These are phyloP conservation scores for Chymomyza fuscimana DNA, from an alignment of 2,888 invertebrate genomes.

Conservation along the genomic window DNA sequence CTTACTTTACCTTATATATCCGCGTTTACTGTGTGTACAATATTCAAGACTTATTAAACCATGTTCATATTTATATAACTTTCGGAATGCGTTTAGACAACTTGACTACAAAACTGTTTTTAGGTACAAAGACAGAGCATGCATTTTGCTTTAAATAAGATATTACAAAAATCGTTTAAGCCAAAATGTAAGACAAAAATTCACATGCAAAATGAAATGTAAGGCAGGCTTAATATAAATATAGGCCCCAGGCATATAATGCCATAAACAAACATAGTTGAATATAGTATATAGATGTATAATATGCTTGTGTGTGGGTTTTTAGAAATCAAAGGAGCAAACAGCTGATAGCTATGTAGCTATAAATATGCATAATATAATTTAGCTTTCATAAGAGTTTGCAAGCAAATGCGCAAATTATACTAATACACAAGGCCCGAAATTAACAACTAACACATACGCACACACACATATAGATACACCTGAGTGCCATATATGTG, in stretches of 20 bases:
- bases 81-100: background rate
- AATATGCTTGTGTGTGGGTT: background rate
- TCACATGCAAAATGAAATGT: background rate
- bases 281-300: background rate
- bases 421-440: conserved; percentile 60
- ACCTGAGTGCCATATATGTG: conserved; percentile 12
- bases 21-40: background rate
- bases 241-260: background rate
- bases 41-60: background rate
- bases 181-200: background rate
- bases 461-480: conserved; percentile 3
- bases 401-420: conserved; percentile 72
- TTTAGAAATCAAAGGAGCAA: background rate
- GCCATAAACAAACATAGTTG: background rate
- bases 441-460: conserved; percentile 44
- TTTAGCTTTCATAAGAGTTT: conserved; percentile 71
- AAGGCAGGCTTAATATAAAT: background rate
- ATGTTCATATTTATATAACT: background rate
- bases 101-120: background rate
- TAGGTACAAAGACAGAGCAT: background rate
- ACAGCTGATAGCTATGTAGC: conserved; percentile 21
- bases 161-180: background rate
- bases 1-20: background rate
- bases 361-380: conserved; percentile 71
- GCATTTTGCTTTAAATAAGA: background rate